Conservation (phyloP, 2,113 vertebrate genomes). For the Odocoileus hemionus region DNA sequence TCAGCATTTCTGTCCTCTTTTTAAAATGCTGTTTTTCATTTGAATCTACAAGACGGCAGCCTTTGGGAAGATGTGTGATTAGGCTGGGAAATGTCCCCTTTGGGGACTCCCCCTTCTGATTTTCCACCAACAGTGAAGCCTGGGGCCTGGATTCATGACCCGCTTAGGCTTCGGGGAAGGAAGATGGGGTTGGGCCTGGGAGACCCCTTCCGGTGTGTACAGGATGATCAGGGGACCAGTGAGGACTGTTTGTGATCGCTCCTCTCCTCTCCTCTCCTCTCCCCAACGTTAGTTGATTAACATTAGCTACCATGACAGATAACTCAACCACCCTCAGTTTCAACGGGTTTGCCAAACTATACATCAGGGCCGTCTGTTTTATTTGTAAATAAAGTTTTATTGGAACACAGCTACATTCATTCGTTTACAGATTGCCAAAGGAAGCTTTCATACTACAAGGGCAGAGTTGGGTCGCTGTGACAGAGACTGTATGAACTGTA, state of each 20-base stretch:
- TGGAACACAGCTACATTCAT: not conserved
- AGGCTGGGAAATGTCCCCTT: not conserved
- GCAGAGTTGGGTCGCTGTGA: not conserved
- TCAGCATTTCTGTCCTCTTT: slow-evolving; percentile 33
- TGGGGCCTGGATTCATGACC: not conserved
- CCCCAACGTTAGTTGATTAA: not conserved
- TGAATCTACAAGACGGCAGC: not conserved
- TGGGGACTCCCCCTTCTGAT: not conserved
- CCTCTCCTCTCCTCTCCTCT: not conserved
- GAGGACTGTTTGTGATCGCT: not conserved
- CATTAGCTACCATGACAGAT: not conserved
- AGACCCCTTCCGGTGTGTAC: not conserved
- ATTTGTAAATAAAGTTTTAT: slow-evolving; percentile 30
- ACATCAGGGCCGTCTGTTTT: not conserved
- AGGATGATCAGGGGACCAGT: too few species aligned
- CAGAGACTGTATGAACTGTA: not conserved
- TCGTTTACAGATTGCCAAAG: not conserved
- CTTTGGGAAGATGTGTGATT: not conserved
- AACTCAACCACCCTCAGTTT: not conserved
- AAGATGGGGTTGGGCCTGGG: not conserved
- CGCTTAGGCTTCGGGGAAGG: too few species aligned
- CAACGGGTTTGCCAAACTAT: accelerated
- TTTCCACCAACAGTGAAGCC: not conserved
- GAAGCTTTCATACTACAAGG: not conserved
- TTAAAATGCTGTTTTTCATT: slow-evolving; percentile 2